A percentile compares a stretch with the other conserved stretches of the same genome.
These are phyloP conservation scores for Acrobasis suavella DNA, from an alignment of 2,888 invertebrate species.

Conservation along the genomic window DNA sequence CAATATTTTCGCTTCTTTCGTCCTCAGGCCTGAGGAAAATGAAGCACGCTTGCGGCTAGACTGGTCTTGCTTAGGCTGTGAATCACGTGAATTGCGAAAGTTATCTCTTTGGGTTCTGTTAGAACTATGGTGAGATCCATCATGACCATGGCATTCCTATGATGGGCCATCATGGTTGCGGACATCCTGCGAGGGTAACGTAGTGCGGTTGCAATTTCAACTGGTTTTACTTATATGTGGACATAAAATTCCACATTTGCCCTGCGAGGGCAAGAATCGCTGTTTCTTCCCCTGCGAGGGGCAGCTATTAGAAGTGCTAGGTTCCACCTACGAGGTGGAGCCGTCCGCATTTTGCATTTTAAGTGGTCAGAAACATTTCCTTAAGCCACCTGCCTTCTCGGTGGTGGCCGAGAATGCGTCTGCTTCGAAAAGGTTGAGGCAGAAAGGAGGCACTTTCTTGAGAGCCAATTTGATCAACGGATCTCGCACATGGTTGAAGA, in stretches of 20 bases:
- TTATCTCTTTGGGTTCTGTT: background rate
- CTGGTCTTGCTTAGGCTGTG: background rate
- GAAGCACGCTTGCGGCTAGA: background rate
- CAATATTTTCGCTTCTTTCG: constrained; percentile 1
- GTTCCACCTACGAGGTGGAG: background rate
- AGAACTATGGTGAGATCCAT: background rate
- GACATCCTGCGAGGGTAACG: background rate
- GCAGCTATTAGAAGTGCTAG: constrained; percentile 4
- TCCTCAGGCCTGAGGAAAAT: background rate
- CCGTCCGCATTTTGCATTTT: background rate
- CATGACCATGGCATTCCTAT: background rate
- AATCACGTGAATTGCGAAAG: background rate
- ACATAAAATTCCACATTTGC: background rate
- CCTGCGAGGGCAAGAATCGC: background rate
- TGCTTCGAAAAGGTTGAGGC: background rate
- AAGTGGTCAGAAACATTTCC: background rate
- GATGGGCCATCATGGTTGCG: background rate
- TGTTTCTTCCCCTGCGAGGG: constrained; percentile 1
- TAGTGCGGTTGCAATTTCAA: background rate
- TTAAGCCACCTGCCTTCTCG: background rate
- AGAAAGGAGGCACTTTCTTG: background rate
- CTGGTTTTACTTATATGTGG: background rate
- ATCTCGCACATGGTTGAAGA: background rate
- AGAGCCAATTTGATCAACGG: background rate
- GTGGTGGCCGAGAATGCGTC: background rate